Percentiles rank a stretch among this genome's conserved stretches.
Conservation (phyloP, 37 sponge, comb jelly and placozoan species). For the Diacarnus erythraeanus region DNA sequence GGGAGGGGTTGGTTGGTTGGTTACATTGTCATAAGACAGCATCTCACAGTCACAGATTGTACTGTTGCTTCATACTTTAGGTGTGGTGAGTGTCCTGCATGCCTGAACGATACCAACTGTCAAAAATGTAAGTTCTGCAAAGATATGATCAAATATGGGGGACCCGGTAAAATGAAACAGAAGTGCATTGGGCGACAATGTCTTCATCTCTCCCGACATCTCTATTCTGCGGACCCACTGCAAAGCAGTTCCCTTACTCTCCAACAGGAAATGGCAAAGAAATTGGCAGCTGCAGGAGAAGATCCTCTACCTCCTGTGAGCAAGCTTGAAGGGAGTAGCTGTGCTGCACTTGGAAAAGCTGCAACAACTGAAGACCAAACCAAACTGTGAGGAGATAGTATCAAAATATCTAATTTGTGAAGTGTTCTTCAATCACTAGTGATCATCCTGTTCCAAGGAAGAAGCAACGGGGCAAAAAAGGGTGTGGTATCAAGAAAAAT, state of each 20-base stretch:
- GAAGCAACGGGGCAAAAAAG: background rate
- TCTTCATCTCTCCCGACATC: slow-evolving; percentile 47
- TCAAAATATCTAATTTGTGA: too few species aligned
- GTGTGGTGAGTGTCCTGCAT: slow-evolving; percentile 77
- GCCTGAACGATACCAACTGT: slow-evolving; percentile 64
- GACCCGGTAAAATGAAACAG: slow-evolving; percentile 65
- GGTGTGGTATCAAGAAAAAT: background rate
- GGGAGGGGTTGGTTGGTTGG: too few species aligned
- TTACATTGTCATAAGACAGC: background rate
- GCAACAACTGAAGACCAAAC: background rate
- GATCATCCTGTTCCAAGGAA: background rate
- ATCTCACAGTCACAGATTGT: background rate
- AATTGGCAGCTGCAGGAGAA: slow-evolving; percentile 19
- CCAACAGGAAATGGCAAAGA: slow-evolving; percentile 43
- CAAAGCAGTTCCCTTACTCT: slow-evolving; percentile 1
- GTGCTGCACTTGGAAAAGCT: background rate
- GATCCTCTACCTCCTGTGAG: background rate
- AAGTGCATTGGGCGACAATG: slow-evolving; percentile 88
- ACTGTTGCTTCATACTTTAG: background rate
- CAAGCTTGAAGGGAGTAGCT: background rate
- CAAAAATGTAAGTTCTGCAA: slow-evolving; percentile 74
- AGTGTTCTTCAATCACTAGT: too few species aligned
- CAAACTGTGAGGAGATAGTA: background rate
- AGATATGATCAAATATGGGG: slow-evolving; percentile 90
- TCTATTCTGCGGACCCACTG: slow-evolving; percentile 49